phyloP scores from a whole-genome alignment of 2,888 invertebrate genomes.

The Diadromus collaris region DNA sequence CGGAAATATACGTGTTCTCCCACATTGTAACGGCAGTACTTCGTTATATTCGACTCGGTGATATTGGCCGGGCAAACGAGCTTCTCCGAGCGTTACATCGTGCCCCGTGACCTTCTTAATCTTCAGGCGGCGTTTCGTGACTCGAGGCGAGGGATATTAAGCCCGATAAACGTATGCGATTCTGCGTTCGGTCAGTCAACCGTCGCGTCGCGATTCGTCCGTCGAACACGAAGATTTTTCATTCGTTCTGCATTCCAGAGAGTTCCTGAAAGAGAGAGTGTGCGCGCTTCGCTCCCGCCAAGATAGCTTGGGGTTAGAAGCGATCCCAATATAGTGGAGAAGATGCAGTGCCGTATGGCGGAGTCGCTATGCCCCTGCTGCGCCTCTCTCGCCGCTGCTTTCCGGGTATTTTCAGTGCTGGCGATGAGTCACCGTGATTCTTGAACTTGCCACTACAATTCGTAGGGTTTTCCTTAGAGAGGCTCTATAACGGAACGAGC shows the following conservation, averaged over 20 bases:
- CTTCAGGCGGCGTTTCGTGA: slow-evolving; percentile 8
- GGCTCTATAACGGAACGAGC: neutral
- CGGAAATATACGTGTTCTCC: neutral
- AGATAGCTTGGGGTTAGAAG: slow-evolving; percentile 17
- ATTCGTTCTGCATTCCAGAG: neutral
- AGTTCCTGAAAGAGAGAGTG: neutral
- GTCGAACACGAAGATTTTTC: neutral
- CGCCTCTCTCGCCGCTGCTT: neutral
- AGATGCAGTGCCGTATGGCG: slow-evolving; percentile 21
- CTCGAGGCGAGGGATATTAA: neutral
- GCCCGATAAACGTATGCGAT: neutral
- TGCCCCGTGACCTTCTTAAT: slow-evolving; percentile 37
- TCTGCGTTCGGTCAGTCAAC: neutral
- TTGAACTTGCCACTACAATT: slow-evolving; percentile 40
- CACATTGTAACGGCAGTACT: slow-evolving; percentile 12
- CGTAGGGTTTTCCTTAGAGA: slow-evolving; percentile 1
- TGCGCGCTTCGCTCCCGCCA: slow-evolving; percentile 20
- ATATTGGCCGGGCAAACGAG: neutral
- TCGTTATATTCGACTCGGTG: neutral
- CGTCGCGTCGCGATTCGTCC: neutral
- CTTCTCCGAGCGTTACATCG: slow-evolving; percentile 1
- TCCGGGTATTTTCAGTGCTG: slow-evolving; percentile 30
- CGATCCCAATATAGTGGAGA: slow-evolving; percentile 40
- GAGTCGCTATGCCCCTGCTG: neutral
- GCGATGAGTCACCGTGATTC: slow-evolving; percentile 56